phyloP scores from a whole-genome alignment of 2,888 invertebrate genomes.

The Tolmerus cingulatus region DNA sequence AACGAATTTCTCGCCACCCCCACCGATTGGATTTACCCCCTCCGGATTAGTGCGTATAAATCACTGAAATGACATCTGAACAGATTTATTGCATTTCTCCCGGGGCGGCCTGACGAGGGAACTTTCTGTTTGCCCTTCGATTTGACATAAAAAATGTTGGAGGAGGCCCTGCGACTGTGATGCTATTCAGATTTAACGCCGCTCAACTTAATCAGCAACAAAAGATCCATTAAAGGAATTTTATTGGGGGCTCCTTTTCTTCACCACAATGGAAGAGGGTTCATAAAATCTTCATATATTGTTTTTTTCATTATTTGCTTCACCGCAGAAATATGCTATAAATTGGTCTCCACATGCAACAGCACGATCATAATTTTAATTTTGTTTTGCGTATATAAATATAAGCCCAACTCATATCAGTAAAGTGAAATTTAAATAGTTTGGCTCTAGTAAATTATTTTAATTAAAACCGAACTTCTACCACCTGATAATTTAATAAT shows the following conservation, averaged over 20 bases:
- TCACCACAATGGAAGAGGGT: neutral
- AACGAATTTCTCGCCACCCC: neutral
- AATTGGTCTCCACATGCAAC: neutral
- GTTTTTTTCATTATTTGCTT: neutral
- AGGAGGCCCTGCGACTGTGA: neutral
- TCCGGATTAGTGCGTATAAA: conserved; percentile 35
- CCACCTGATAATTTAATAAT: no score
- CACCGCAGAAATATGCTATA: neutral
- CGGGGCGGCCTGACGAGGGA: neutral
- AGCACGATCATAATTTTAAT: neutral
- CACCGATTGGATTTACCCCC: neutral
- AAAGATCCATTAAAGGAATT: conserved; percentile 27
- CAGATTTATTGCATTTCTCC: conserved; percentile 28
- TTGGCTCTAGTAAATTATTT: no score
- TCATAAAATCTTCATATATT: conserved; percentile 11
- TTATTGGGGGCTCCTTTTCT: neutral
- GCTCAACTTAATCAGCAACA: conserved; percentile 35
- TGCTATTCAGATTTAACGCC: conserved; percentile 26
- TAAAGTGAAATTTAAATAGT: no score
- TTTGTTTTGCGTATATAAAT: no score
- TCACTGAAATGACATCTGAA: conserved; percentile 32
- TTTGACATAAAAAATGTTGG: neutral
- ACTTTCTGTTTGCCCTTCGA: neutral
- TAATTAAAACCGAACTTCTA: no score
- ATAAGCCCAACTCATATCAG: neutral